Evolutionary conservation across 2,113 vertebrate genomes (phyloP), one percentile per base, ranked within the genome.

Genomic region (Pterocles gutturalis): DNA sequence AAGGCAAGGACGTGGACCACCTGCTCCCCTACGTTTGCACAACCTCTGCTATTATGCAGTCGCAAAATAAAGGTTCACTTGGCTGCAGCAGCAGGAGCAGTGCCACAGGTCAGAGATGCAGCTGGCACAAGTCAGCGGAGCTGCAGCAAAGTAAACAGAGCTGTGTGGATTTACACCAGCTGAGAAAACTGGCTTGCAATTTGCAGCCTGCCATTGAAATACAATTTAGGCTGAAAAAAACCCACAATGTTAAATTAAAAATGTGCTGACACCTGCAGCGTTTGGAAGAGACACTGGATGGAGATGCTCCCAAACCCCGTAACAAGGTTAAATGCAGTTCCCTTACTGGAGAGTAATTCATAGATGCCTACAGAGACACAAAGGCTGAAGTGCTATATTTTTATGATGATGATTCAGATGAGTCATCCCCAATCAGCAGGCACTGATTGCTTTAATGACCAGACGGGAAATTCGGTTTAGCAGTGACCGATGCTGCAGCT

Each of bases 221-320:
- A 34, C 20, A 34, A 45, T 49, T 92, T 43, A 49, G n/a, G 16
- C 17, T 7, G 3, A 67, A 54, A 60, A 60, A 58, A 4, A 0
- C 0, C 5, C 43, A 17, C 58, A 19, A 2, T 6, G 54, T 78
- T 34, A 60, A 84, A 87, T 89, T 67, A 22, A 75, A 91, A 84
- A 55, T 8, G 38, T 75, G 43, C 83, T 89, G 80, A 60, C 21
- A 71, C 51, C 55, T 89, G 76, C 60, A 80, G 71, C 1, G 3
- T 69, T 43, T 78, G 89, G 83, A 49, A 64, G 18, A 76, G 43
- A 24, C 41, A 25, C 9, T 54, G 51, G 22, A 33, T 43, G 55
- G 48, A 79, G 64, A 66, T 0, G 5, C 5, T 62, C 26, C 69
- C 0, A 1, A 57, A 10, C 19, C 53, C 29, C 60, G n/a, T 62